These are phyloP conservation scores for Acrocephalus arundinaceus DNA, from an alignment of 2,113 vertebrate species.

Conservation along the genomic window DNA sequence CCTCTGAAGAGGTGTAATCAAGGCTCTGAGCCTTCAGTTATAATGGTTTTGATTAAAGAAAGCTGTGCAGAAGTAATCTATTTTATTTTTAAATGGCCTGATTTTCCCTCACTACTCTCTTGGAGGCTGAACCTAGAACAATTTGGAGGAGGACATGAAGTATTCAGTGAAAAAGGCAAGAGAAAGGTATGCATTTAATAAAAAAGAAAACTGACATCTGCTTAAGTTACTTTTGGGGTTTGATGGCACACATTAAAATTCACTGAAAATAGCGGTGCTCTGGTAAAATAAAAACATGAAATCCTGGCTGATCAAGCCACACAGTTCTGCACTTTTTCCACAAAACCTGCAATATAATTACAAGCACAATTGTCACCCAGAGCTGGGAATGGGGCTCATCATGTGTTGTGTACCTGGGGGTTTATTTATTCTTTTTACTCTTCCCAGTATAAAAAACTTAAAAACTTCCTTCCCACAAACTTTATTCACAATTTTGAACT, in stretches of 20 bases:
- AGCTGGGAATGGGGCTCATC: neutral
- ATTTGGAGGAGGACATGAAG: neutral
- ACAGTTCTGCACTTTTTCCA: neutral
- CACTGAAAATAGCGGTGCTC: conserved; percentile 3
- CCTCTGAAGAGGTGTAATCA: conserved; percentile 64
- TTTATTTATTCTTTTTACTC: neutral
- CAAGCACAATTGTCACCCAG: neutral
- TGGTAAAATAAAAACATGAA: conserved; percentile 4
- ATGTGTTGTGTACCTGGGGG: neutral
- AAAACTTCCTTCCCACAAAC: neutral
- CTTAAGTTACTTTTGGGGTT: neutral
- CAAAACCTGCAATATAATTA: neutral
- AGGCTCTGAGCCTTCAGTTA: conserved; percentile 35
- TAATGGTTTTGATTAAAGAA: conserved; percentile 65
- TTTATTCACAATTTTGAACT: neutral
- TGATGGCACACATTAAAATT: conserved; percentile 5
- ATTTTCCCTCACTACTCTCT: neutral
- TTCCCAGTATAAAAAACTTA: neutral
- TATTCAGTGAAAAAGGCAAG: neutral
- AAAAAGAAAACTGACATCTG: neutral
- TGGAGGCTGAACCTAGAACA: conserved; percentile 19
- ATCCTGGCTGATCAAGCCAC: neutral
- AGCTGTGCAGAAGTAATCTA: conserved; percentile 38
- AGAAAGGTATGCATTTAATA: neutral
- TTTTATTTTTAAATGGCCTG: conserved; percentile 47